phyloP scores from a whole-genome alignment of 2,888 invertebrate species.

The Drosophila robusta region DNA sequence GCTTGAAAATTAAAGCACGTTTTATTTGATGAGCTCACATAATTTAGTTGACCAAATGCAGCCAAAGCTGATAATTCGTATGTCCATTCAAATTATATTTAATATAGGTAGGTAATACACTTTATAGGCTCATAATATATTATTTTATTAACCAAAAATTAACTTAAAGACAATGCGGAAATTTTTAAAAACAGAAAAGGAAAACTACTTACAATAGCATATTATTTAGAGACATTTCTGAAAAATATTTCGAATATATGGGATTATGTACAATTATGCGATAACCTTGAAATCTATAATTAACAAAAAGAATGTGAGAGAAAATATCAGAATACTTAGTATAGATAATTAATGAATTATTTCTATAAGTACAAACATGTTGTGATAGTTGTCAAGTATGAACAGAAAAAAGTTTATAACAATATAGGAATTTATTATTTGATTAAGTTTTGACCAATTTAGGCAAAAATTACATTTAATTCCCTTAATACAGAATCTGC shows the following conservation, averaged over 20 bases:
- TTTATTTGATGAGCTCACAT: slow-evolving; percentile 22
- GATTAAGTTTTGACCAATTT: too few species aligned
- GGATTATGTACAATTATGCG: slow-evolving; percentile 25
- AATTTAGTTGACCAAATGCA: neutral
- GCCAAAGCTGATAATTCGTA: slow-evolving; percentile 6
- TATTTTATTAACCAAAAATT: neutral
- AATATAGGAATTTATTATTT: neutral
- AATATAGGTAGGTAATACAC: neutral
- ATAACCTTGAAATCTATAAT: slow-evolving; percentile 32
- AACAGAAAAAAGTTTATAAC: neutral
- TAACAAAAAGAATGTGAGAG: slow-evolving; percentile 8
- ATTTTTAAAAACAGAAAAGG: neutral
- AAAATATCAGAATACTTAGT: neutral
- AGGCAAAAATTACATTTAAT: too few species aligned
- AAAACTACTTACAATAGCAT: neutral
- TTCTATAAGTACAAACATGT: neutral
- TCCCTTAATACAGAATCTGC: too few species aligned
- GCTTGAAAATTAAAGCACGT: slow-evolving; percentile 51
- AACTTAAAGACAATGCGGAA: neutral
- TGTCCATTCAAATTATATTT: neutral
- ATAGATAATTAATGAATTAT: slow-evolving; percentile 7
- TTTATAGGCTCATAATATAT: too few species aligned
- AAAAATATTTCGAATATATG: neutral
- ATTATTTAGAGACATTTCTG: neutral
- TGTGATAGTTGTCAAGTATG: neutral